phyloP scores from a whole-genome alignment of 2,113 vertebrate species.

The Alosa alosa region DNA sequence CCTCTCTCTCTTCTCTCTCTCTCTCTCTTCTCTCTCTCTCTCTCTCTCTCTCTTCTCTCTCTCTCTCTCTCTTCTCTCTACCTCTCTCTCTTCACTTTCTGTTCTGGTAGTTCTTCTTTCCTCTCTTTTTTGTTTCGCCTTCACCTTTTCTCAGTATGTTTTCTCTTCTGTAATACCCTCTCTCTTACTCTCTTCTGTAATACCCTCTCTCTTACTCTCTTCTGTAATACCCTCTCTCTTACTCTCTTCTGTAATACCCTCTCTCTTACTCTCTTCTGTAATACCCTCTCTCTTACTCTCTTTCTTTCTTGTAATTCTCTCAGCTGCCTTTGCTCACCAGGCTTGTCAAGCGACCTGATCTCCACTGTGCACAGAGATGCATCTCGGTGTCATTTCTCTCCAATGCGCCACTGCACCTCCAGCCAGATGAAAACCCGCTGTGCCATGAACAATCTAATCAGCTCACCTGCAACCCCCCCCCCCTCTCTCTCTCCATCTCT shows the following conservation, averaged over 20 bases:
- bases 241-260: not conserved
- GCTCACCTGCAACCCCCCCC: not conserved
- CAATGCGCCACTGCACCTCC: not conserved
- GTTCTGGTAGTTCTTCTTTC: not conserved
- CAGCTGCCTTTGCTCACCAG: not conserved
- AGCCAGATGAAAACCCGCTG: conserved; percentile 35
- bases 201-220: conserved; percentile 4
- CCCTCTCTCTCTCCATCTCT: not conserved
- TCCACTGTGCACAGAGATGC: conserved; percentile 25
- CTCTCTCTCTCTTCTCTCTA: too few species aligned
- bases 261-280: not conserved
- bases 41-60: too few species aligned
- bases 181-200: not conserved
- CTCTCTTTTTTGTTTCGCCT: not conserved
- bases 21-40: not conserved
- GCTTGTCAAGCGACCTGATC: conserved; percentile 27
- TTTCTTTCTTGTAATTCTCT: not conserved
- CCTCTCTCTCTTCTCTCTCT: not conserved
- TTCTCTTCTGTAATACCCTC: not conserved
- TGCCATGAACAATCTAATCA: conserved; percentile 36
- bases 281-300: not conserved
- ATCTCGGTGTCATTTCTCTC: conserved; percentile 32
- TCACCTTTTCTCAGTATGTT: not conserved
- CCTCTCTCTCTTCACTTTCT: not conserved
- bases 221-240: not conserved